phyloP scores from a whole-genome alignment of 2,888 invertebrate genomes.

The Colletes collaris region DNA sequence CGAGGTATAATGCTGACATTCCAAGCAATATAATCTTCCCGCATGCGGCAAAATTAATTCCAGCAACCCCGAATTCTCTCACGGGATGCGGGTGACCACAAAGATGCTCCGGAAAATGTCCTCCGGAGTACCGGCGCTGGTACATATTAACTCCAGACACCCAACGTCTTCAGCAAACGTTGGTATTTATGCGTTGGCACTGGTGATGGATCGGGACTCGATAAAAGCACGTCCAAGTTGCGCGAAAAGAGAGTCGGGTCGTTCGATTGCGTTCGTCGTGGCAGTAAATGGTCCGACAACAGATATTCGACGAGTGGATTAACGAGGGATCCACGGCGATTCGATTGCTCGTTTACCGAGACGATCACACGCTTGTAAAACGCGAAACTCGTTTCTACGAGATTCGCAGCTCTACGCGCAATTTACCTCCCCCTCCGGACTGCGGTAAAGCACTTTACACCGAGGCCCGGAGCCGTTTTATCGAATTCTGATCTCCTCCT shows the following conservation, averaged over 20 bases:
- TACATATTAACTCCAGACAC: neutral
- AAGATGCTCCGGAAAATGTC: conserved; percentile 4
- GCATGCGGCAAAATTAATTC: conserved; percentile 28
- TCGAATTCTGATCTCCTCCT: conserved; percentile 70
- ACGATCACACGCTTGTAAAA: conserved; percentile 61
- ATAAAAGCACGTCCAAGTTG: neutral
- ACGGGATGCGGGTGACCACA: conserved; percentile 32
- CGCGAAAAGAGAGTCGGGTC: conserved; percentile 28
- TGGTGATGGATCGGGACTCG: conserved; percentile 17
- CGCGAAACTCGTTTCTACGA: conserved; percentile 59
- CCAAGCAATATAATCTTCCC: conserved; percentile 18
- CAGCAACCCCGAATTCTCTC: conserved; percentile 20
- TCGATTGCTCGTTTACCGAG: conserved; percentile 64
- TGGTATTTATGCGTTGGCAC: conserved; percentile 2
- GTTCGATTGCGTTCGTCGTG: conserved; percentile 31
- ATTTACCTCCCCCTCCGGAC: conserved; percentile 40
- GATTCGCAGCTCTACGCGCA: conserved; percentile 37
- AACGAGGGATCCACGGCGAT: conserved; percentile 57
- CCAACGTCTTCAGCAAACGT: neutral
- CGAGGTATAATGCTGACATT: conserved; percentile 8
- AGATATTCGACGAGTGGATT: conserved; percentile 52
- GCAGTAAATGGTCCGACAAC: conserved; percentile 39
- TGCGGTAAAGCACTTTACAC: conserved; percentile 58
- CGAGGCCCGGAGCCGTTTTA: conserved; percentile 61
- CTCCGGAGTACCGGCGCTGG: neutral